Conservation (phyloP, 1,140 invertebrate species). For the Hypothenemus hampei region DNA sequence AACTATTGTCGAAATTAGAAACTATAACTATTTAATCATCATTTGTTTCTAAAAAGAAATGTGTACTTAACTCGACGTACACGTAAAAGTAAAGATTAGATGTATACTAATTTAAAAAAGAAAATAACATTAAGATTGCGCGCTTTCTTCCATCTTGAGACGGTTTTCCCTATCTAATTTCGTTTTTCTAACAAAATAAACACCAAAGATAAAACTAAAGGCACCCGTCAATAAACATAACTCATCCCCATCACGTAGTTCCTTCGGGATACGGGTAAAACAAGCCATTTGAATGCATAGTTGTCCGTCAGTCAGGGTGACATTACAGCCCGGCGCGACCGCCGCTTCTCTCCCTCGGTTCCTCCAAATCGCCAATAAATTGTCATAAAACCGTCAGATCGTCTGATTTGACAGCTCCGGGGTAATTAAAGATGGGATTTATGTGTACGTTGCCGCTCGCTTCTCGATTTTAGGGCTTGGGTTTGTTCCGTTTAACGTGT, state of each 20-base stretch:
- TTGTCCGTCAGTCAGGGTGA: conserved; percentile 61
- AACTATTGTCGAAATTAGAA: too few species aligned
- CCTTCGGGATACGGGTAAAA: conserved; percentile 48
- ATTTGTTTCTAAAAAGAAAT: too few species aligned
- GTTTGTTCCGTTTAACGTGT: conserved; percentile 12
- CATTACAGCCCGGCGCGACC: conserved; percentile 51
- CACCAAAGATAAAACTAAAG: conserved; percentile 10
- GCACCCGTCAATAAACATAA: conserved; percentile 28
- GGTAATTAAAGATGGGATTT: conserved; percentile 65
- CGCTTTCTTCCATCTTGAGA: not conserved
- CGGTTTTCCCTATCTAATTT: not conserved
- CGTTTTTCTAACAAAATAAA: conserved; percentile 4
- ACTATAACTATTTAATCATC: too few species aligned
- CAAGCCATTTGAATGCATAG: conserved; percentile 65
- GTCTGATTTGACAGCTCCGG: conserved; percentile 60
- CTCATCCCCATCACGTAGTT: conserved; percentile 22
- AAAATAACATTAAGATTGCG: too few species aligned
- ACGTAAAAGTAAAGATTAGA: too few species aligned
- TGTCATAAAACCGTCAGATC: conserved; percentile 65
- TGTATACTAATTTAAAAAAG: too few species aligned
- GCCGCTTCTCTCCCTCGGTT: conserved; percentile 47
- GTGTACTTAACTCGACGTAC: too few species aligned
- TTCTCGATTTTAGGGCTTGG: conserved; percentile 34
- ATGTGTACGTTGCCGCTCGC: conserved; percentile 47
- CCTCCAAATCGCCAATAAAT: conserved; percentile 56